Evolutionary conservation across 37 sponge, comb jelly and placozoan genomes (phyloP), one percentile per base, ranked within the genome.

Genomic region (Tethya wilhelma): DNA sequence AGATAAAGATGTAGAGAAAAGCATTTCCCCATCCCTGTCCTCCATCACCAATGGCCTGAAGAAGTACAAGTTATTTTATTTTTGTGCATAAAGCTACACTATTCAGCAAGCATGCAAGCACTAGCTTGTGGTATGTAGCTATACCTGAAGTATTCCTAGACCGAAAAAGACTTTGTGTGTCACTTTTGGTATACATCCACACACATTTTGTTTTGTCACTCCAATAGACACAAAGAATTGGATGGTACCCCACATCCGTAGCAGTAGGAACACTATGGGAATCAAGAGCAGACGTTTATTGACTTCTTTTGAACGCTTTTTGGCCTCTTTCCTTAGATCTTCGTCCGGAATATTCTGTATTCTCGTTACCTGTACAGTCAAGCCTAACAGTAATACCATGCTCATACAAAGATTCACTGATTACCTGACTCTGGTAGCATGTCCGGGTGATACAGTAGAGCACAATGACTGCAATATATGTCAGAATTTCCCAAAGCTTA

Each of bases 1-100:
- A 80, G 44, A 75, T 58, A 31, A 92, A 79, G 7, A 92, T 59
- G 64, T 83, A 92, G 56, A 92, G 77, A 22, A 92, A 43, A 45
- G 81, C 85, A 64, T 92, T 92, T 46, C 71, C 75, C 93, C 93
- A 92, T 3, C 93, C 93, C 43, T 92, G 93, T 14, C 85, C 84
- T 14, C 89, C 84, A 46, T 92, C 93, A 71, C 89, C 89, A 20
- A 92, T 75, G 31, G 80, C 75, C 93, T 92, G n/a, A n/a, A n/a
- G n/a, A n/a, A n/a, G n/a, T n/a, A n/a, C n/a, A n/a, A n/a, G n/a
- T n/a, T n/a, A n/a, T n/a, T n/a, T n/a, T n/a, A n/a, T n/a, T n/a
- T n/a, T n/a, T n/a, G n/a, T n/a, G n/a, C n/a, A n/a, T n/a, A n/a
- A n/a, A n/a, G n/a, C n/a, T n/a, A n/a, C n/a, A n/a, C n/a, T n/a